Base-by-base conservation (phyloP, 2,113 vertebrate genomes). In the Syrrhaptes paradoxus region DNA sequence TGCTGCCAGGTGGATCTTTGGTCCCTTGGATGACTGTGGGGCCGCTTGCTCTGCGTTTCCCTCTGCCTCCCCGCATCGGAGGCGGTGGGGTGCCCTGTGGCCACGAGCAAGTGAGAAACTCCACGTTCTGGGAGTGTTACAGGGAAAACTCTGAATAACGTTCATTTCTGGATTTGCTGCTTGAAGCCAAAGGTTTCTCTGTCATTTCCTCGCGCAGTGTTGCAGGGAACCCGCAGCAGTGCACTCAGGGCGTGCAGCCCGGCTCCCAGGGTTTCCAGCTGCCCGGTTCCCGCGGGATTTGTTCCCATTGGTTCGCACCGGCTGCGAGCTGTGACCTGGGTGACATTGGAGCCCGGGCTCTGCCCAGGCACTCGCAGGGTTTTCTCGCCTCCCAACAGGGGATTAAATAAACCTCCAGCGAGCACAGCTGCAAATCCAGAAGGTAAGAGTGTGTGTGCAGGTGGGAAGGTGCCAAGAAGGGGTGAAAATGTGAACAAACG, bases 251-350 rank as follows among this genome's bases (percentile, higher is more conserved):
- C 1, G 7, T 43, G 45, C 51, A 68, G 48, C 65, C 41, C 11
- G 71, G 68, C 87, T 81, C 84, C 65, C 76, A 89, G 89, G 80
- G 74, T 65, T 94, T 93, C 58, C 48, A 92, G 65, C 59, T 68
- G 48, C 36, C 45, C 91, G 36, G 92, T 76, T 96, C 80, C 90
- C 41, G 6, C 34, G 66, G 54, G 65, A 82, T 84, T 89, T 61
- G 10, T 45, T 90, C 81, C 75, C 66, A 17, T 16, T 75, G 81
- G 58, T 46, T 55, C 46, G 65, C 31, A 10, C 45, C 18, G 61
- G 25, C 26, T 62, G n/a, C 29, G 1, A 5, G 20, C 52, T 22
- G 76, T 92, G 91, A 94, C 93, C 80, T 10, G 31, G 58, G 32
- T 87, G 93, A 85, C 87, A 87, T 29, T 95, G 87, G 17, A 41